Percentiles rank a stretch among this genome's conserved stretches.
These are phyloP conservation scores for Oscheius sp. DNA, from an alignment of 2,888 invertebrate species.

Conservation along the genomic window DNA sequence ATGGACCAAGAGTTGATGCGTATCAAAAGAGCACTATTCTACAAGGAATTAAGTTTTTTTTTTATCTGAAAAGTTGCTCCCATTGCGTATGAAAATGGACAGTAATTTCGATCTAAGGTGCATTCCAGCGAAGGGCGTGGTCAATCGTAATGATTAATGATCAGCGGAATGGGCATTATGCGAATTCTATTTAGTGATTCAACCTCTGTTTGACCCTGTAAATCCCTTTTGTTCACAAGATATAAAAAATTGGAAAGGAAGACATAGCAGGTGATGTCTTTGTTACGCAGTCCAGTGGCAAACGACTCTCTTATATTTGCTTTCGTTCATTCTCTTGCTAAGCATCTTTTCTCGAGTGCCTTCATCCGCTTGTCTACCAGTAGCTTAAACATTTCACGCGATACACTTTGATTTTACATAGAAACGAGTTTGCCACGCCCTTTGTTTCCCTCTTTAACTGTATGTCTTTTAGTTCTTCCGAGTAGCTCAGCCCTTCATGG, in stretches of 20 bases:
- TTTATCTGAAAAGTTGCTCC: too few relatives aligned
- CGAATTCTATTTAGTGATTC: background rate
- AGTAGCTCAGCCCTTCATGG: conserved; percentile 31
- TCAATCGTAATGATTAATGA: conserved; percentile 23
- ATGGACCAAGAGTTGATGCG: too few relatives aligned
- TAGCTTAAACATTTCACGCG: background rate
- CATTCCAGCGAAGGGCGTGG: conserved; percentile 28
- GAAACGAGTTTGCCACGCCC: conserved; percentile 26
- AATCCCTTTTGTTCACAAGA: background rate
- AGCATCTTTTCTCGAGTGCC: background rate
- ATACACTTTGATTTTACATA: background rate
- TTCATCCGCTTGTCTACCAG: background rate
- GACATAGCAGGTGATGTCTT: background rate
- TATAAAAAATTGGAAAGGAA: background rate
- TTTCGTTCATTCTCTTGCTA: background rate
- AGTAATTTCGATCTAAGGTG: background rate
- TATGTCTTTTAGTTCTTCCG: conserved; percentile 32
- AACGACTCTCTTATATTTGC: background rate
- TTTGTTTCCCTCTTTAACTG: background rate
- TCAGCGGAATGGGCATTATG: conserved; percentile 12
- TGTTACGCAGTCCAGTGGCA: background rate
- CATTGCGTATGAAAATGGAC: background rate
- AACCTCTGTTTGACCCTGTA: background rate
- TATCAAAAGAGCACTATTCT: too few relatives aligned
- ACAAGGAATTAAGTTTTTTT: too few relatives aligned